phyloP scores from a whole-genome alignment of 2,888 invertebrate genomes.

The Monopis laevigella region DNA sequence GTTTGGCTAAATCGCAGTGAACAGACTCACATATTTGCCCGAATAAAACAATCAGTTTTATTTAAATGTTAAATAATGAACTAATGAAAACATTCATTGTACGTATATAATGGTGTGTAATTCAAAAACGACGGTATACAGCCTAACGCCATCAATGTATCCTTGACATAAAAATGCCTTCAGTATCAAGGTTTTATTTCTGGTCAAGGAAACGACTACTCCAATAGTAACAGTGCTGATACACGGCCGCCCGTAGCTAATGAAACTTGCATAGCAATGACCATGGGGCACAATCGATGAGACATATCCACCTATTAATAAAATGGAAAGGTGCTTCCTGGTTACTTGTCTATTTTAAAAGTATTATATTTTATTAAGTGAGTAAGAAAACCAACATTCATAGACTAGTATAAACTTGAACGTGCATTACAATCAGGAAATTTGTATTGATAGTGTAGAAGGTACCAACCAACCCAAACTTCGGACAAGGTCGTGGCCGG shows the following conservation, averaged over 20 bases:
- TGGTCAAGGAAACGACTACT: conserved; percentile 46
- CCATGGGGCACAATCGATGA: not conserved
- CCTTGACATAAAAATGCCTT: no score
- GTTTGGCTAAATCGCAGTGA: no score
- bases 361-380: conserved; percentile 3
- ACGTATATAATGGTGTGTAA: no score
- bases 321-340: conserved; percentile 7
- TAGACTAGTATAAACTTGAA: no score
- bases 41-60: no score
- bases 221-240: conserved; percentile 21
- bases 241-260: conserved; percentile 6
- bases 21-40: no score
- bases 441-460: conserved; percentile 39
- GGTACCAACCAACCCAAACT: conserved; percentile 20
- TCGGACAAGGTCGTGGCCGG: conserved; percentile 47
- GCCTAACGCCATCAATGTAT: no score
- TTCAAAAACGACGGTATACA: no score
- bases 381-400: no score
- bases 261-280: not conserved
- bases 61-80: no score
- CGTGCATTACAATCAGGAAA: conserved; percentile 18
- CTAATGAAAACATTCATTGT: no score
- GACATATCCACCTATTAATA: no score
- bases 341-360: conserved; percentile 6
- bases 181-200: conserved; percentile 39